phyloP scores from a whole-genome alignment of 2,888 invertebrate genomes.

The Lithophane socia region DNA sequence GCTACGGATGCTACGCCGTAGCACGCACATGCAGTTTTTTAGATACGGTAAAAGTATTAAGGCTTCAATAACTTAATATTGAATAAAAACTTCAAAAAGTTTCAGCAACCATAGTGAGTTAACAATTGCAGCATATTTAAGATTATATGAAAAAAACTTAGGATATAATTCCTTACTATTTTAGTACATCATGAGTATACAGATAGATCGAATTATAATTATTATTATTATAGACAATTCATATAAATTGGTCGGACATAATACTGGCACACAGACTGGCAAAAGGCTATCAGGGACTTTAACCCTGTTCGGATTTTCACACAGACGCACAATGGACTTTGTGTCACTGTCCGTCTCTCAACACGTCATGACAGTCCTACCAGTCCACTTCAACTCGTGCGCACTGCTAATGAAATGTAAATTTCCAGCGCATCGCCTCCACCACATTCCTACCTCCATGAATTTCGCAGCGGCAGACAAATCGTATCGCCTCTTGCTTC shows the following conservation, averaged over 20 bases:
- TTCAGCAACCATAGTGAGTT: too few species aligned
- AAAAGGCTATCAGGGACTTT: neutral
- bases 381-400: slow-evolving; percentile 32
- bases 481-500: slow-evolving; percentile 79
- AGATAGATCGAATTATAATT: neutral
- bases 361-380: slow-evolving; percentile 6
- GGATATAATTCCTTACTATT: too few species aligned
- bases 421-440: slow-evolving; percentile 53
- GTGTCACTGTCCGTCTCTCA: slow-evolving; percentile 10
- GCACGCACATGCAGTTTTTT: neutral
- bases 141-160: too few species aligned
- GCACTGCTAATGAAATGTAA: slow-evolving; percentile 60
- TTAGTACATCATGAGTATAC: neutral
- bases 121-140: too few species aligned
- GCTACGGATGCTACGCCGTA: slow-evolving; percentile 33
- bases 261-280: neutral
- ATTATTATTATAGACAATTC: neutral
- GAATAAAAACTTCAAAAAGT: too few species aligned
- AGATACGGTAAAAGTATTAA: too few species aligned
- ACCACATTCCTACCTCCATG: slow-evolving; percentile 61
- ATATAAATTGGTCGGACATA: neutral
- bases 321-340: neutral
- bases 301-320: too few species aligned
- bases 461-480: slow-evolving; percentile 73
- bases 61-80: too few species aligned